Percentiles rank a stretch among this genome's conserved stretches.
These are phyloP conservation scores for Bombus waltoni DNA, from an alignment of 1,140 invertebrate genomes.

Conservation along the genomic window DNA sequence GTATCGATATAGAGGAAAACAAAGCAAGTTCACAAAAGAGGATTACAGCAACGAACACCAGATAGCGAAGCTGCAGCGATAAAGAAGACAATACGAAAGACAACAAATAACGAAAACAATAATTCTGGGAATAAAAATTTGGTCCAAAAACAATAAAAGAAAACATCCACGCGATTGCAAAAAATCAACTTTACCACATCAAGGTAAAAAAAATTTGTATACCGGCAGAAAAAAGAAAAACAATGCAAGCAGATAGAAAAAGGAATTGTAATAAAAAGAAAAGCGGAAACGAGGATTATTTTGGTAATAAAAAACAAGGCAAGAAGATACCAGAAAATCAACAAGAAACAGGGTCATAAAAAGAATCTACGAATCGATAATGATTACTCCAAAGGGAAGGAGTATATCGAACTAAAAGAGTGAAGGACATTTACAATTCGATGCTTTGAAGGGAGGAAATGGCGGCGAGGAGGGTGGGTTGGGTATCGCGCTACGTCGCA, in stretches of 20 bases:
- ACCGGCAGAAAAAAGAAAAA: not conserved
- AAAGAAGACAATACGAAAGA: not conserved
- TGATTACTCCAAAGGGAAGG: not conserved
- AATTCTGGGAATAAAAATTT: not conserved
- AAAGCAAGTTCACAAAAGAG: too few relatives aligned
- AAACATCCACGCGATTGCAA: not conserved
- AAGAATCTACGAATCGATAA: not conserved
- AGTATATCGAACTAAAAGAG: not conserved
- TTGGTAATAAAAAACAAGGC: not conserved
- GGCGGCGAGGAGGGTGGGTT: not conserved
- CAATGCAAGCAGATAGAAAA: not conserved
- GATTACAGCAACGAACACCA: too few relatives aligned
- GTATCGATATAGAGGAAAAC: too few relatives aligned
- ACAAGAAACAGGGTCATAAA: not conserved
- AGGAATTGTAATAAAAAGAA: too few relatives aligned
- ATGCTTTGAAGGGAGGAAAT: slow-evolving; percentile 5
- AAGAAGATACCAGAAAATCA: not conserved
- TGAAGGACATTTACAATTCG: not conserved
- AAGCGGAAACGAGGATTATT: too few relatives aligned
- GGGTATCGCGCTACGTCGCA: not conserved
- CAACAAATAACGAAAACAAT: not conserved
- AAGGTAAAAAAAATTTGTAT: not conserved
- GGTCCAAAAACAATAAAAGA: not conserved
- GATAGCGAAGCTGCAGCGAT: not conserved
- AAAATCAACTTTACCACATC: not conserved